Evolutionary conservation across 2,888 invertebrate species (phyloP).

Genomic region (Napeogenes inachia): DNA sequence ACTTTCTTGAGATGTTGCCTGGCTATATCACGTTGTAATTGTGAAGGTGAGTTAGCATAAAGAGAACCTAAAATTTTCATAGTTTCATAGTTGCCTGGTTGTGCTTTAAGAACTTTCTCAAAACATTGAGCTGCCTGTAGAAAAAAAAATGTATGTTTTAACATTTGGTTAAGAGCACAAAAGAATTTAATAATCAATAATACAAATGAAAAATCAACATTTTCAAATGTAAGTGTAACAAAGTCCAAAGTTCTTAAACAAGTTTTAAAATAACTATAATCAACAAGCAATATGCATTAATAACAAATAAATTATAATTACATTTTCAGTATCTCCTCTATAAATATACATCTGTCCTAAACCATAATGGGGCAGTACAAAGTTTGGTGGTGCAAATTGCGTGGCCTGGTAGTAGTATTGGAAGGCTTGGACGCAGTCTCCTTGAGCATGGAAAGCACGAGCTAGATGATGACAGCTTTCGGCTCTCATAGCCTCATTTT

Average conservation of each 20-base stretch:
- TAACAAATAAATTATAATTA: constrained; percentile 58
- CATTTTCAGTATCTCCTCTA: constrained; percentile 95
- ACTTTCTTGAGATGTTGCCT: constrained; percentile 96
- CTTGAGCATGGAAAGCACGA: constrained; percentile 95
- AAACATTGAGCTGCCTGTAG: constrained; percentile 96
- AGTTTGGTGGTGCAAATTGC: constrained; percentile 96
- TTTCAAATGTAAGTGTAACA: no score
- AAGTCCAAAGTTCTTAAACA: no score
- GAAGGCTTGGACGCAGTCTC: constrained; percentile 97
- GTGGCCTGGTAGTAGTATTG: constrained; percentile 99
- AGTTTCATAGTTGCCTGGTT: constrained; percentile 98
- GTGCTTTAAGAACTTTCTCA: constrained; percentile 97
- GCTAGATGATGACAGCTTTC: constrained; percentile 99
- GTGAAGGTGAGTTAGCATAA: constrained; percentile 93
- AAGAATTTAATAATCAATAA: not conserved
- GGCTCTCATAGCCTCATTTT: constrained; percentile 99
- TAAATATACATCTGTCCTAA: constrained; percentile 99
- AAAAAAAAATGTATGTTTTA: constrained; percentile 8
- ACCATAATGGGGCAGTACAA: constrained; percentile 98
- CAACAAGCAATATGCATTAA: no score
- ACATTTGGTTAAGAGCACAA: not conserved
- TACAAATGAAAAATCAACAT: not conserved
- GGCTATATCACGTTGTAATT: constrained; percentile 94
- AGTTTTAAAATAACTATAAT: no score
- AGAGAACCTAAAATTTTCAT: constrained; percentile 99